phyloP scores from a whole-genome alignment of 2,797 vertebrate genomes.

The Cossypha caffra region DNA sequence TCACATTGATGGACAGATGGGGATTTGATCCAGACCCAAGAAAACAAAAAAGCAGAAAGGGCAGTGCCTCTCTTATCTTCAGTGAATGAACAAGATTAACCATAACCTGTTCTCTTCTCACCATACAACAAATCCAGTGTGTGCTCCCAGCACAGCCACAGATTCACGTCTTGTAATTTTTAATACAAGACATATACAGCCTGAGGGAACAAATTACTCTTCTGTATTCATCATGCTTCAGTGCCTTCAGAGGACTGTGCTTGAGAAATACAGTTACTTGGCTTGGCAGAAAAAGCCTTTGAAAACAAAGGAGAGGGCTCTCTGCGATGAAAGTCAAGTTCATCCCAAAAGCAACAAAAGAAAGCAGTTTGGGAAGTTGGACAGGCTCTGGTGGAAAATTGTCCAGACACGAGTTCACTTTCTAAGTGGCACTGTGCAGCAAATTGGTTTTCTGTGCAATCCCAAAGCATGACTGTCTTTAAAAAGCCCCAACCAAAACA shows the following conservation, averaged over 20 bases:
- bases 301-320: constrained; percentile 54
- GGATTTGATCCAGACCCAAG: constrained; percentile 50
- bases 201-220: constrained; percentile 69
- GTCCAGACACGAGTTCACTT: constrained; percentile 30
- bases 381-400: constrained; percentile 26
- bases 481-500: background rate
- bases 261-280: constrained; percentile 62
- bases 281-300: constrained; percentile 49
- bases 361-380: constrained; percentile 42
- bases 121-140: constrained; percentile 57
- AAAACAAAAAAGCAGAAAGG: constrained; percentile 32
- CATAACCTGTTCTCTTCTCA: constrained; percentile 64
- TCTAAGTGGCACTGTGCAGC: background rate
- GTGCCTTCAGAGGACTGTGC: constrained; percentile 56
- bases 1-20: constrained; percentile 42
- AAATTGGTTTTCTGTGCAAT: constrained; percentile 16
- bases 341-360: constrained; percentile 60
- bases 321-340: constrained; percentile 50
- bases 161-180: constrained; percentile 72
- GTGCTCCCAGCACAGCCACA: constrained; percentile 41
- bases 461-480: background rate
- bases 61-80: constrained; percentile 61
- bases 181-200: constrained; percentile 69
- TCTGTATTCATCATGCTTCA: constrained; percentile 70
- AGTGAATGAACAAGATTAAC: constrained; percentile 49